These are phyloP conservation scores for Brachyistius frenatus DNA, from an alignment of 2,113 vertebrate genomes.

Conservation along the genomic window DNA sequence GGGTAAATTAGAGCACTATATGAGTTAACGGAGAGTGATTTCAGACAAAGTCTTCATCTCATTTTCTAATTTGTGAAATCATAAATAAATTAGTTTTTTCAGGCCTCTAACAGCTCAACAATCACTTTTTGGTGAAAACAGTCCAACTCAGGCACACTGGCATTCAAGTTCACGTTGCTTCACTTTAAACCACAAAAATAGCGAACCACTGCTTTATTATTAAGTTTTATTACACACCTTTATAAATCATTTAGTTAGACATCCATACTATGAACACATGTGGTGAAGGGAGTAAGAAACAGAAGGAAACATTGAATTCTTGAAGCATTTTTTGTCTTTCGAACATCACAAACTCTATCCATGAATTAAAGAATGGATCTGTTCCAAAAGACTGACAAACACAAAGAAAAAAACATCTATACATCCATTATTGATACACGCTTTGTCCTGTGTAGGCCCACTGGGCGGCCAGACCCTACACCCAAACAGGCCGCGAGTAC, in stretches of 20 bases:
- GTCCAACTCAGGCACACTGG: not conserved
- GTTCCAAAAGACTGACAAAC: constrained; percentile 4
- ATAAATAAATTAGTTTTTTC: not conserved
- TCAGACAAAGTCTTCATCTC: too few species aligned
- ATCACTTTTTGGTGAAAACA: too few species aligned
- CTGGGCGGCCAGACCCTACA: too few species aligned
- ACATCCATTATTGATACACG: too few species aligned
- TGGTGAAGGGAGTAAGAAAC: not conserved
- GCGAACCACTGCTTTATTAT: not conserved
- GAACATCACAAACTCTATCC: not conserved
- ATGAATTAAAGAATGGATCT: not conserved
- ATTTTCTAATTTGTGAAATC: not conserved
- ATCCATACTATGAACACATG: not conserved
- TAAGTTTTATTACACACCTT: not conserved
- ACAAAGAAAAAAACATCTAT: not conserved
- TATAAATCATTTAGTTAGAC: not conserved
- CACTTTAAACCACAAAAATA: too few species aligned
- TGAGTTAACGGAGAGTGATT: too few species aligned
- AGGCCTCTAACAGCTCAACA: not conserved
- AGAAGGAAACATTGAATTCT: not conserved
- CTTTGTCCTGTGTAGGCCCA: too few species aligned
- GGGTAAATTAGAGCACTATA: too few species aligned
- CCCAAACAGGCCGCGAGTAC: too few species aligned
- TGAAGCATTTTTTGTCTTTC: constrained; percentile 2
- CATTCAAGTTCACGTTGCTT: too few species aligned